Evolutionary conservation across 2,113 vertebrate species (phyloP).

Genomic region (Lichenostomus cassidix): DNA sequence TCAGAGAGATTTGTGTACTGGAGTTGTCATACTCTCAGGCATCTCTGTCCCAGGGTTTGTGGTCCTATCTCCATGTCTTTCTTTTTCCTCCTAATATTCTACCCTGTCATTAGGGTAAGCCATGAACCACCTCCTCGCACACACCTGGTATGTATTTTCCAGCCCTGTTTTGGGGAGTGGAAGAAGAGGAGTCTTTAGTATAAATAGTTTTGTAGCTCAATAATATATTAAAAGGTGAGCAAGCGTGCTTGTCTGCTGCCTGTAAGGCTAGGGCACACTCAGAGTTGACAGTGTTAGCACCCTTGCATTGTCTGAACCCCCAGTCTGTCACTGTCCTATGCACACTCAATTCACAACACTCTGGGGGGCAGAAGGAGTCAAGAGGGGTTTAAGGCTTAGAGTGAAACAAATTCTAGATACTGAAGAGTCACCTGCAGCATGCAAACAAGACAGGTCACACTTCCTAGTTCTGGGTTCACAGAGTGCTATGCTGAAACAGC

Average conservation of each 20-base stretch:
- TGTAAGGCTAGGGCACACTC: background rate
- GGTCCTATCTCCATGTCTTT: background rate
- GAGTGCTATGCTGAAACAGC: background rate
- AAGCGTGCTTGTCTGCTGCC: background rate
- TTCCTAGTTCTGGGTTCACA: background rate
- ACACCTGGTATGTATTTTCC: background rate
- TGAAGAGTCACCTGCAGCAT: background rate
- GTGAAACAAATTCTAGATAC: background rate
- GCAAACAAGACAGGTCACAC: background rate
- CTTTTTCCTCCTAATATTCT: background rate
- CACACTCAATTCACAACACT: background rate
- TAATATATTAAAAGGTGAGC: background rate
- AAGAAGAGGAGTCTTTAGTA: background rate
- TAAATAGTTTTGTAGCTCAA: background rate
- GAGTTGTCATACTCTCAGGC: background rate
- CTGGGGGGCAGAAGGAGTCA: background rate
- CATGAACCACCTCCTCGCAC: too few relatives aligned
- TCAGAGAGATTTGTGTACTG: background rate
- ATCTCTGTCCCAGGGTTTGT: background rate
- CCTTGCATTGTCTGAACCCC: background rate
- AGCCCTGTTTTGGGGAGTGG: background rate
- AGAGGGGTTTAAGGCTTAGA: background rate
- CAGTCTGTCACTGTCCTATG: background rate
- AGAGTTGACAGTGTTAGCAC: background rate
- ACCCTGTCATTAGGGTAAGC: background rate